Evolutionary conservation across 2,797 vertebrate species (phyloP), one percentile per base, ranked within the genome.

Genomic region (Sylvia borin): DNA sequence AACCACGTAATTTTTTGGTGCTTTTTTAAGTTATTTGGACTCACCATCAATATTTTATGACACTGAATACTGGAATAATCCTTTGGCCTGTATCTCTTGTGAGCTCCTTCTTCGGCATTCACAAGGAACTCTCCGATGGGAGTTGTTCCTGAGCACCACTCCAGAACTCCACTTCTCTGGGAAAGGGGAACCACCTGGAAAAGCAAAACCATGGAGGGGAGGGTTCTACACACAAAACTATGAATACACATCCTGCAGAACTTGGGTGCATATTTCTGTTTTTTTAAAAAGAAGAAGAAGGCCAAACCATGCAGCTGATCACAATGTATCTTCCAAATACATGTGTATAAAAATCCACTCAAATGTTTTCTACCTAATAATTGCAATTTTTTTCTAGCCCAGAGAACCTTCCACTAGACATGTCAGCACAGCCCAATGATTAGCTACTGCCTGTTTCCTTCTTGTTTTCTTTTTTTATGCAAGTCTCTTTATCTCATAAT

Each of bases 151-250:
- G 98, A 98, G 92, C 99, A 99, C 99, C 99, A 99, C 93, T 99
- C 99, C 20, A 99, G 98, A 76, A 99, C 98, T 0, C 99, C 99
- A 12, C 99, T 99, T 47, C 98, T 97, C 98, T 99, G 99, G 9
- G 99, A 99, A 89, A 99, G 99, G 1, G 99, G 99, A 95, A 99
- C 99, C 96, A 99, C 99, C 99, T 99, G 95, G n/a, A 65, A 62
- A 79, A 76, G 50, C 47, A 85, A 73, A 65, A 27, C 25, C 80
- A 29, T 1, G 0, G 87, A 40, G 57, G 11, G 34, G 11, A 55
- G 13, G 27, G 24, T 47, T 70, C 42, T 8, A 71, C 45, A 67
- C 47, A 57, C 32, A 18, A 3, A 40, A 3, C 48, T n/a, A 13
- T 5, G 25, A 13, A 36, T 2, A 5, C 1, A 12, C 9, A 16